phyloP scores from a whole-genome alignment of 2,113 vertebrate species.

The Steatornis caripensis region DNA sequence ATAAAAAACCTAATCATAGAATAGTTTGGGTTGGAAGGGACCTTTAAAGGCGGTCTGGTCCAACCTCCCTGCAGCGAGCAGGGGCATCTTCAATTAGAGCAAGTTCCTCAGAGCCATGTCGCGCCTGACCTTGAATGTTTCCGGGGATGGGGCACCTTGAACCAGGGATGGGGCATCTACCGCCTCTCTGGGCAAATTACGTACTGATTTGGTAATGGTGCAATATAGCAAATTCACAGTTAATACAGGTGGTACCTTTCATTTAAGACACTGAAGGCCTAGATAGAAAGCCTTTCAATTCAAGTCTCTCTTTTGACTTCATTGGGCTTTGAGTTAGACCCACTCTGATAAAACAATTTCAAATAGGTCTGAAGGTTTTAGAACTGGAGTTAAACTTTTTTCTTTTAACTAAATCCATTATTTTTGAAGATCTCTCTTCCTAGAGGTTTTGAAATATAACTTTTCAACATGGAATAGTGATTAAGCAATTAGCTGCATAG shows the following conservation, averaged over 20 bases:
- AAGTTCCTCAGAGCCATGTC: background rate
- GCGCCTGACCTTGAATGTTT: background rate
- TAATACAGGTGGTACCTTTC: background rate
- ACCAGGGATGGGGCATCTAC: no score
- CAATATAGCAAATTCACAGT: background rate
- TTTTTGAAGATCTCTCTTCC: background rate
- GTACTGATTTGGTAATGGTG: background rate
- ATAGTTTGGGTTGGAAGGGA: background rate
- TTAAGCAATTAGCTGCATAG: background rate
- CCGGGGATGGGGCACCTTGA: background rate
- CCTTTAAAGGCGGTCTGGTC: background rate
- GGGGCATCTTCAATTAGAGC: no score
- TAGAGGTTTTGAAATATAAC: background rate
- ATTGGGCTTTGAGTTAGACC: background rate
- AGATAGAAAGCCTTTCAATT: background rate
- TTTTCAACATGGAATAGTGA: background rate
- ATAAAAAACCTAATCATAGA: background rate
- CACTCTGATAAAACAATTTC: background rate
- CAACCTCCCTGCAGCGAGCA: background rate
- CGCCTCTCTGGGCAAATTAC: no score
- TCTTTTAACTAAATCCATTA: background rate
- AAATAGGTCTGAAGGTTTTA: background rate
- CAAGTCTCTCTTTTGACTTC: background rate
- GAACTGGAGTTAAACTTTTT: background rate
- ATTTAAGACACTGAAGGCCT: background rate